Evolutionary conservation across 2,113 vertebrate species (phyloP).

Genomic region (Aramus guarauna): DNA sequence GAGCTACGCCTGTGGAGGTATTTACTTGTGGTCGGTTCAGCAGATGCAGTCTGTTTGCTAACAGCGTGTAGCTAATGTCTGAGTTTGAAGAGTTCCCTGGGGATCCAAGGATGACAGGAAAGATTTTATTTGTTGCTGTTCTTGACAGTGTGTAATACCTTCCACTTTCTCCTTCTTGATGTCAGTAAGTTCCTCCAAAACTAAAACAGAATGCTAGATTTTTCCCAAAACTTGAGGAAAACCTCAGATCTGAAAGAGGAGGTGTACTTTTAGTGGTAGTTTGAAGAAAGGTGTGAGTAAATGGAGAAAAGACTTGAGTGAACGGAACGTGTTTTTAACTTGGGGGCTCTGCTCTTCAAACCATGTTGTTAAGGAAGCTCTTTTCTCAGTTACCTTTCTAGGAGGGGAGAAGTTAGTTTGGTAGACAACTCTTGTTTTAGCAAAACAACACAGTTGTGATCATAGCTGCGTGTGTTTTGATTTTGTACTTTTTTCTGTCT

Average conservation of each 20-base stretch:
- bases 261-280: not conserved
- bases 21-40: not conserved
- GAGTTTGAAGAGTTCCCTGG: not conserved
- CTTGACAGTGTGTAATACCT: not conserved
- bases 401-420: slow-evolving; percentile 1
- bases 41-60: not conserved
- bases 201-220: not conserved
- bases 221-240: not conserved
- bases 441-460: slow-evolving; percentile 49
- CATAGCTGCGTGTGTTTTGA: slow-evolving; percentile 60
- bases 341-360: not conserved
- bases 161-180: slow-evolving; percentile 8
- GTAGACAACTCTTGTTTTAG: slow-evolving; percentile 5
- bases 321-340: not conserved
- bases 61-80: not conserved
- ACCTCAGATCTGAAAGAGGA: not conserved
- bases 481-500: slow-evolving; percentile 68
- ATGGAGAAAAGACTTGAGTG: not conserved
- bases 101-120: not conserved
- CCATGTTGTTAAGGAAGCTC: not conserved
- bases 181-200: not conserved
- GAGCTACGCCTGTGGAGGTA: not conserved
- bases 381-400: not conserved
- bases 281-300: not conserved
- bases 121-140: not conserved